phyloP scores from a whole-genome alignment of 2,113 vertebrate species.

The Astatoreochromis straeleni region DNA sequence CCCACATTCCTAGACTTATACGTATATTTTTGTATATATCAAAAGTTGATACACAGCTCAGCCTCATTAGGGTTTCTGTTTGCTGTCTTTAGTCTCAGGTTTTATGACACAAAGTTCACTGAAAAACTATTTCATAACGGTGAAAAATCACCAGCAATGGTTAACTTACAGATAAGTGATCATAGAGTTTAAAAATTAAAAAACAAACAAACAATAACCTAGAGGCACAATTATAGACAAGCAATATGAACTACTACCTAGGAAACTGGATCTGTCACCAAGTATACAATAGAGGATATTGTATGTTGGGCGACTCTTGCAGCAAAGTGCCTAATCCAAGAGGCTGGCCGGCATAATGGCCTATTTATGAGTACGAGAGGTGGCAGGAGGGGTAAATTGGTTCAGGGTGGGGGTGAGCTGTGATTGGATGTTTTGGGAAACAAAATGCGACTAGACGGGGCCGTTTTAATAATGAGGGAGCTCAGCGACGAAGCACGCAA shows the following conservation, averaged over 20 bases:
- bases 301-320: slow-evolving; percentile 47
- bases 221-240: not conserved
- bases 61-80: not conserved
- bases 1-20: not conserved
- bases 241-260: slow-evolving; percentile 1
- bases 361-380: slow-evolving; percentile 51
- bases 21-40: not conserved
- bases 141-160: not conserved
- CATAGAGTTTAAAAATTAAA: not conserved
- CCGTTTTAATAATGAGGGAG: not conserved
- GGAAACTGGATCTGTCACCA: slow-evolving; percentile 31
- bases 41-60: not conserved
- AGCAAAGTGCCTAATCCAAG: slow-evolving; percentile 53
- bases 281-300: slow-evolving; percentile 49
- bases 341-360: slow-evolving; percentile 50
- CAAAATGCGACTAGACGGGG: not conserved
- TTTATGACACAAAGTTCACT: not conserved
- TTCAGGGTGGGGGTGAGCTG: not conserved
- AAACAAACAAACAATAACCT: not conserved
- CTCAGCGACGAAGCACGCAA: not conserved
- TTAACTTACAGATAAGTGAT: not conserved
- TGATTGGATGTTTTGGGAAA: slow-evolving; percentile 18
- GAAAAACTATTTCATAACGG: not conserved
- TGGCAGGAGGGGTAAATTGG: slow-evolving; percentile 45
- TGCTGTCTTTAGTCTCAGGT: not conserved